Conservation (phyloP, 2,797 vertebrate genomes). For the Dermochelys coriacea region DNA sequence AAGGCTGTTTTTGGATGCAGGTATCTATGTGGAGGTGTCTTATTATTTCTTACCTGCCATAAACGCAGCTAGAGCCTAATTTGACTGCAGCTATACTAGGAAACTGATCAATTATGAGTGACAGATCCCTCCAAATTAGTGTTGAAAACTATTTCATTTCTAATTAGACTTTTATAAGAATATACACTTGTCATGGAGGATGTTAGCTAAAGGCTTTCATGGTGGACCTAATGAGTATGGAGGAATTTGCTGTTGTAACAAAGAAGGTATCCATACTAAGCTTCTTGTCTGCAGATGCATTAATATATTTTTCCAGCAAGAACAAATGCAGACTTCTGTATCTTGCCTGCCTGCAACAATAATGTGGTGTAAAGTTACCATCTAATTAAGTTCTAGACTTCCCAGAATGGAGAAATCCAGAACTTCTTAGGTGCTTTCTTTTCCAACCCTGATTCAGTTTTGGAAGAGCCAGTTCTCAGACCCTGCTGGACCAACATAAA, state of each 20-base stretch:
- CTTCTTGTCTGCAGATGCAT: background rate
- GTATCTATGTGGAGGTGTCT: background rate
- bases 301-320: background rate
- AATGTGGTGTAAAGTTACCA: background rate
- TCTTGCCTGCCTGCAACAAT: background rate
- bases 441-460: background rate
- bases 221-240: background rate
- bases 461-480: background rate
- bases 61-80: background rate
- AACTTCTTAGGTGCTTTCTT: background rate
- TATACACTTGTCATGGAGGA: background rate
- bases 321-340: accelerated
- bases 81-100: background rate
- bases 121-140: background rate
- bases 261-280: background rate
- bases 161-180: constrained; percentile 6
- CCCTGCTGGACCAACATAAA: background rate
- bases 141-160: constrained; percentile 13
- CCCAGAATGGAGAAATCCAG: background rate
- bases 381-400: background rate
- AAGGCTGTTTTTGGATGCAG: background rate
- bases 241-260: background rate
- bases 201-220: background rate
- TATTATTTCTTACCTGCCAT: background rate
- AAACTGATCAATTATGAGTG: background rate